phyloP scores from a whole-genome alignment of 2,113 vertebrate genomes.

The Cettia cetti region DNA sequence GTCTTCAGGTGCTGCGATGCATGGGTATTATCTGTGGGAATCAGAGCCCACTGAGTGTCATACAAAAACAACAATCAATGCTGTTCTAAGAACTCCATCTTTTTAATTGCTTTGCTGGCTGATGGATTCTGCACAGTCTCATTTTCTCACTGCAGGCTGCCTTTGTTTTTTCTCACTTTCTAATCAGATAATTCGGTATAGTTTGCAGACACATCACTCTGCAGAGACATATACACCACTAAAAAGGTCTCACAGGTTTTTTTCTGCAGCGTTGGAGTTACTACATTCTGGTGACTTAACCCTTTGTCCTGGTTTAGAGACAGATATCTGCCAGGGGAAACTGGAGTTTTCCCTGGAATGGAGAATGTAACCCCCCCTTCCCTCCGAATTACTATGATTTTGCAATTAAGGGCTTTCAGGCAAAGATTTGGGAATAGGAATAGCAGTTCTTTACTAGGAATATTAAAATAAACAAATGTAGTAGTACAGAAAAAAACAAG shows the following conservation, averaged over 20 bases:
- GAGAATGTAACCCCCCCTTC: too few species aligned
- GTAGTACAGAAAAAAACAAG: too few species aligned
- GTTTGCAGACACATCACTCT: not conserved
- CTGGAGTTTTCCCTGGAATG: too few species aligned
- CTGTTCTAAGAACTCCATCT: constrained; percentile 15
- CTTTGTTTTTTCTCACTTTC: not conserved
- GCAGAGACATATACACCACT: not conserved
- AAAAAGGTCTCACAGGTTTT: not conserved
- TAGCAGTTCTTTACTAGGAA: too few species aligned
- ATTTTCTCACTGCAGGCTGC: constrained; percentile 20
- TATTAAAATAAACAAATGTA: too few species aligned
- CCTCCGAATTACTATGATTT: too few species aligned
- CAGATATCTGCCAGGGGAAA: too few species aligned
- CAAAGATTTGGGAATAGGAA: too few species aligned
- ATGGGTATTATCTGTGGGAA: not conserved
- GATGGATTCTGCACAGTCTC: not conserved
- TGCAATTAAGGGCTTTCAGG: too few species aligned
- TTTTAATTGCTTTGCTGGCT: constrained; percentile 5
- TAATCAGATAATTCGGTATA: not conserved
- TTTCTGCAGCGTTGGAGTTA: not conserved
- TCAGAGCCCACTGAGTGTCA: not conserved
- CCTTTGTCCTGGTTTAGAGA: too few species aligned
- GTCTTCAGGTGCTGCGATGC: not conserved
- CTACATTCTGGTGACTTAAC: not conserved
- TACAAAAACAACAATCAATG: not conserved